phyloP scores from a whole-genome alignment of 2,797 vertebrate genomes.

The Microtus agrestis region DNA sequence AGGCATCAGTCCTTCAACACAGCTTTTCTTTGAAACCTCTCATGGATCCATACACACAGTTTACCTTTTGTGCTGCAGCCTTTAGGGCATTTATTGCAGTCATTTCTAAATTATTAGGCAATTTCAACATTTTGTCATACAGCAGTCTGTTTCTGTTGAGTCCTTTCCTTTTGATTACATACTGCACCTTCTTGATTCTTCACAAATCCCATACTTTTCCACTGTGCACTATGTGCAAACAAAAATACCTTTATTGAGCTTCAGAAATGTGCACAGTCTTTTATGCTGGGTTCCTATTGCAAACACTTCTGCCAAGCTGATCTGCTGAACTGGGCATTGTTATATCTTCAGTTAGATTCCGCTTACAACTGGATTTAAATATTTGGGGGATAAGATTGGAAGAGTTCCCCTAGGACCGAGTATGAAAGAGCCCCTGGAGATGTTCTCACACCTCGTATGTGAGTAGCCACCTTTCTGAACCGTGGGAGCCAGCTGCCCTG shows the following conservation, averaged over 20 bases:
- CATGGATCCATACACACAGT: not conserved
- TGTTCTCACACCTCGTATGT: not conserved
- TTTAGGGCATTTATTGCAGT: not conserved
- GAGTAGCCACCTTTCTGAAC: not conserved
- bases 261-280: not conserved
- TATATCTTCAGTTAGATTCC: not conserved
- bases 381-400: not conserved
- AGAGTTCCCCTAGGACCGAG: not conserved
- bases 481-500: not conserved
- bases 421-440: not conserved
- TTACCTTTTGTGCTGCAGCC: not conserved
- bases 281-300: not conserved
- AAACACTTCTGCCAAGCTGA: not conserved
- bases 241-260: not conserved
- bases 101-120: slow-evolving; percentile 14
- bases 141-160: not conserved
- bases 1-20: not conserved
- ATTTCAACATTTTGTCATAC: not conserved
- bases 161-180: slow-evolving; percentile 10
- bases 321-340: not conserved
- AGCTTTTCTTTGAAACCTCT: not conserved
- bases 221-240: not conserved
- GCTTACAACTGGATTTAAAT: slow-evolving; percentile 5
- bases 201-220: not conserved
- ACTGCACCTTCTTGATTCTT: slow-evolving; percentile 4